phyloP scores from a whole-genome alignment of 2,113 vertebrate species.

The Sander lucioperca region DNA sequence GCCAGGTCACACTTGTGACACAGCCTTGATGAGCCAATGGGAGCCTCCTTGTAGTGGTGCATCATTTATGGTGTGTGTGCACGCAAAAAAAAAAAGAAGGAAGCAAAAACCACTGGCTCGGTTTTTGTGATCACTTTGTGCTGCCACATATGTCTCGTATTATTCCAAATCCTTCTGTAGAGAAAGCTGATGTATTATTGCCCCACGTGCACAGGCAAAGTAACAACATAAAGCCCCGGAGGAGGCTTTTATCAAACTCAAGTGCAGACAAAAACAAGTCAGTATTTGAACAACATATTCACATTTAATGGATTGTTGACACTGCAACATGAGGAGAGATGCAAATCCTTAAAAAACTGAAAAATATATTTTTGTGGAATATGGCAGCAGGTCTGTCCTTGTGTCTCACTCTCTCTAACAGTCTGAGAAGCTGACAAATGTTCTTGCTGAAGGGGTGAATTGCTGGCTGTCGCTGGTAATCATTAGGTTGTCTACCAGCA shows the following conservation, averaged over 20 bases:
- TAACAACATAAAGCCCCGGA: constrained; percentile 22
- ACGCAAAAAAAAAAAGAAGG: neutral
- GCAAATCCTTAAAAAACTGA: constrained; percentile 26
- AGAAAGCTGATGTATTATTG: constrained; percentile 23
- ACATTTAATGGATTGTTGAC: constrained; percentile 51
- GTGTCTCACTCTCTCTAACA: constrained; percentile 61
- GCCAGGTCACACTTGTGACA: constrained; percentile 72
- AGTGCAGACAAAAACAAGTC: constrained; percentile 33
- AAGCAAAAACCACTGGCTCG: neutral
- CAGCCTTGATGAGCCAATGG: constrained; percentile 49
- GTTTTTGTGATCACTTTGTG: constrained; percentile 20
- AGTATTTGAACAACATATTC: constrained; percentile 45
- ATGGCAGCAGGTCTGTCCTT: constrained; percentile 67
- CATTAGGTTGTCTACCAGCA: constrained; percentile 81
- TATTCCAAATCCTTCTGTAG: constrained; percentile 21
- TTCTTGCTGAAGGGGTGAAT: constrained; percentile 80
- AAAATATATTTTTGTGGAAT: constrained; percentile 48
- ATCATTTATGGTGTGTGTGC: constrained; percentile 32
- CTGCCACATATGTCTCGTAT: constrained; percentile 19
- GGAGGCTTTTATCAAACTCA: constrained; percentile 8
- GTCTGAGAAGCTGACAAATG: constrained; percentile 79
- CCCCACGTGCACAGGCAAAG: constrained; percentile 52
- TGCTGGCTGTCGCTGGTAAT: constrained; percentile 83
- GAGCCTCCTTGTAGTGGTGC: constrained; percentile 21
- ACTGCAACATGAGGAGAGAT: constrained; percentile 31